Percentiles rank a stretch among this genome's conserved stretches.
These are phyloP conservation scores for Lasioglossum figueresi DNA, from an alignment of 2,888 invertebrate genomes.

Conservation along the genomic window DNA sequence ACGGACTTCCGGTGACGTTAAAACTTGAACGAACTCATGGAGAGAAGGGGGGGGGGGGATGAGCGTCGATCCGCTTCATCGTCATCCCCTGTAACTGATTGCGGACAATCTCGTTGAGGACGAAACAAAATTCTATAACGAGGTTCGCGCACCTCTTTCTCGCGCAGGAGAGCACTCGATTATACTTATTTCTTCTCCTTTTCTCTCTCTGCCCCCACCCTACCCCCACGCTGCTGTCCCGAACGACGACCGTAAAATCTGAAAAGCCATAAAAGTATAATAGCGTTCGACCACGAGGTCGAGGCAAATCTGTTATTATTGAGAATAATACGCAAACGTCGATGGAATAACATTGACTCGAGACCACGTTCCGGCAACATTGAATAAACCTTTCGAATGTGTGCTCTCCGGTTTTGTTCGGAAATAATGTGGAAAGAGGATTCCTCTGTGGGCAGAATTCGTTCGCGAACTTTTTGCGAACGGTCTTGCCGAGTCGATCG, in stretches of 20 bases:
- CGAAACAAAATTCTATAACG: constrained; percentile 13
- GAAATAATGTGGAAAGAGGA: neutral
- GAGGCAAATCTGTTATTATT: constrained; percentile 5
- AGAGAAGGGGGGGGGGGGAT: neutral
- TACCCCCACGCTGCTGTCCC: neutral
- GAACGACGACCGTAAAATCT: neutral
- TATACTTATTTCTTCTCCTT: neutral
- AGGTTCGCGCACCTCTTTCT: neutral
- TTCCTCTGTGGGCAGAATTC: neutral
- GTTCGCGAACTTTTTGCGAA: neutral
- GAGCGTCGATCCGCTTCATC: constrained; percentile 12
- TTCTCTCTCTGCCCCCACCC: neutral
- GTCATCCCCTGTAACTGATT: constrained; percentile 4
- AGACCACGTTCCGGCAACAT: neutral
- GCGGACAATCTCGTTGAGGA: constrained; percentile 4
- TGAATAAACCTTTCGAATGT: neutral
- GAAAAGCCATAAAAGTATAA: neutral
- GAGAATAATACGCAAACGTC: neutral
- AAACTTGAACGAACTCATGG: constrained; percentile 7
- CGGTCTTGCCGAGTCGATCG: neutral
- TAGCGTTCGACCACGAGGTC: neutral
- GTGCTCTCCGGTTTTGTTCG: neutral
- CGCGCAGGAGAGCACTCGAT: neutral
- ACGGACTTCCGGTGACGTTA: constrained; percentile 30
- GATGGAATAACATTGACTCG: neutral